Evolutionary conservation across 2,888 invertebrate species (phyloP), one percentile per base, ranked within the genome.

Genomic region (Harpalus rufipes): DNA sequence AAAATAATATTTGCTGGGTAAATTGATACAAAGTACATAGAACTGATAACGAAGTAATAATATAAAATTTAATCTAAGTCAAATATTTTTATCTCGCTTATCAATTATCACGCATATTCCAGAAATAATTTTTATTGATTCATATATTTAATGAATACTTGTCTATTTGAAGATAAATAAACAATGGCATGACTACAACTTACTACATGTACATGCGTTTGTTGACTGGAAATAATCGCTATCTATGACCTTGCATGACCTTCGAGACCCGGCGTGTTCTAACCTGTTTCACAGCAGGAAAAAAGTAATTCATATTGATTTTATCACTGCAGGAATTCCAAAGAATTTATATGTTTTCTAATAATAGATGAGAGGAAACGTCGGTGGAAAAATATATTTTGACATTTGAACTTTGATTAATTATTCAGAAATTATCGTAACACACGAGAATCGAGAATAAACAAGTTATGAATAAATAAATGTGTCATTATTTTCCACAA

Each of bases 211-310:
- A 79, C 39, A 59, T 59, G 10, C 41, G 32, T 44, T 78, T 78
- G 79, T 79, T 21, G 18, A 59, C 25, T 76, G 1, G 25, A 79
- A 56, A 16, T n/a, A 59, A 59, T 68, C 14, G 68, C 32, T 79
- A 59, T 56, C 56, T 78, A 10, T 79, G 59, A 79, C 79, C 79
- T 79, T 79, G 79, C 10, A 14, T 79, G 79, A 79, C 79, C 79
- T 79, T 78, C 44, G 56, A 58, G 39, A 14, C n/a, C 16, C 21
- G 18, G 18, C 56, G 12, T 21, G 58, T 58, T 51, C 44, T 32
- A 58, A 78, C 56, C 39, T 68, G 68, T 68, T 68, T 68, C 7
- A 32, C 32, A 68, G 68, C 39, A 68, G n/a, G 25, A 68, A 68
- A 68, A 68, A 68, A 68, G 25, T 68, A 68, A 68, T 68, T 39